Evolutionary conservation across 2,797 vertebrate species (phyloP).

Genomic region (Synanceia verrucosa): DNA sequence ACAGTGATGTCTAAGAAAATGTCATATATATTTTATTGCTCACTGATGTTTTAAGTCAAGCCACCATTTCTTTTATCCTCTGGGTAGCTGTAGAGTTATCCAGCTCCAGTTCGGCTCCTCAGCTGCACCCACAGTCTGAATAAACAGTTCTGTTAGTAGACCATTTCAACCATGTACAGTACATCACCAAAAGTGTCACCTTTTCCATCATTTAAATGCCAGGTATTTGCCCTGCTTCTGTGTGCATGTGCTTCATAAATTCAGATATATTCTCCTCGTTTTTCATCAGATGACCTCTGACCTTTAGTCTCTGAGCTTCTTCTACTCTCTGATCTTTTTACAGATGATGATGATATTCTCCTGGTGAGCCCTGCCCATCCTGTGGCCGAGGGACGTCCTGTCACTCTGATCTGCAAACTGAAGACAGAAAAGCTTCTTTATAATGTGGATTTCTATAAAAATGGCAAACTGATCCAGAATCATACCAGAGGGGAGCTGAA

Average conservation of each 20-base stretch:
- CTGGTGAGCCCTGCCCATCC: slow-evolving; percentile 46
- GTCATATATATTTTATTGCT: not conserved
- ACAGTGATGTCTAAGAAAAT: not conserved
- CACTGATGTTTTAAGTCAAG: not conserved
- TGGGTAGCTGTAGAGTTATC: not conserved
- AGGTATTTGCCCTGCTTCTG: not conserved
- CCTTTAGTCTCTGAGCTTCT: not conserved
- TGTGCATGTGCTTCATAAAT: not conserved
- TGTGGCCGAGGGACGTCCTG: slow-evolving; percentile 36
- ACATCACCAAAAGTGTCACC: not conserved
- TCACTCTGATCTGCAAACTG: slow-evolving; percentile 46
- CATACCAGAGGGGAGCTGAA: slow-evolving; percentile 14
- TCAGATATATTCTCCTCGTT: not conserved
- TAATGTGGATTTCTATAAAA: slow-evolving; percentile 41
- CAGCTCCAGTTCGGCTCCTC: not conserved
- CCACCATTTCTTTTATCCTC: not conserved
- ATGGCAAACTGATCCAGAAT: slow-evolving; percentile 32
- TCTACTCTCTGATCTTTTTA: not conserved
- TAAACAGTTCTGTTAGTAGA: no score
- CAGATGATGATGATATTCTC: not conserved
- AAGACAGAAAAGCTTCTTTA: fast-evolving
- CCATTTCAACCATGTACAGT: not conserved
- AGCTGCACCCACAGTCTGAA: no score
- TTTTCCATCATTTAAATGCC: not conserved
- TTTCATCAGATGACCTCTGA: not conserved